Conservation (phyloP, 2,888 invertebrate species). For the Drosophila cracens region DNA sequence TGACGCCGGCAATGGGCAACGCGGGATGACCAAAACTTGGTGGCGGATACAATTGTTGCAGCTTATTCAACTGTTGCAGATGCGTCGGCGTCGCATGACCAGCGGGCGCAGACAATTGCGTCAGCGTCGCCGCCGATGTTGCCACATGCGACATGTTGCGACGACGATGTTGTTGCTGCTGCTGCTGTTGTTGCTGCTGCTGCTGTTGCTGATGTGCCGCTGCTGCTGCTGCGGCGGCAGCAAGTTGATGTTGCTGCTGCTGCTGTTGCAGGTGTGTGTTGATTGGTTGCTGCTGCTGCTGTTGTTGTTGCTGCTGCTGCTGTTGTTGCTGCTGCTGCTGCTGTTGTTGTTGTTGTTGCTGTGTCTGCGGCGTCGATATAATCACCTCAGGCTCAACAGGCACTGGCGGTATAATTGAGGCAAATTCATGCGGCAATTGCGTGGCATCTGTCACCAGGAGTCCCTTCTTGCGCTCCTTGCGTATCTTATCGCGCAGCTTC, state of each 20-base stretch:
- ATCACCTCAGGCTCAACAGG: conserved; percentile 82
- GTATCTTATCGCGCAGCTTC: conserved; percentile 83
- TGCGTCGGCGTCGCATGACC: conserved; percentile 70
- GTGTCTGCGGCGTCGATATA: conserved; percentile 65
- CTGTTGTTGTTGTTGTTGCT: conserved; percentile 59
- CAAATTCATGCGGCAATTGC: conserved; percentile 79
- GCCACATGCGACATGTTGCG: conserved; percentile 60
- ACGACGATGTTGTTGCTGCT: conserved; percentile 59
- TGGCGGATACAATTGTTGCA: conserved; percentile 80
- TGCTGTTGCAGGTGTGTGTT: conserved; percentile 50
- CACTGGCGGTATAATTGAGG: conserved; percentile 75
- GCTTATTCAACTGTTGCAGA: conserved; percentile 79
- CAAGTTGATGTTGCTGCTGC: conserved; percentile 47
- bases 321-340: conserved; percentile 51
- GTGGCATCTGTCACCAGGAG: conserved; percentile 77
- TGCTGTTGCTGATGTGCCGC: conserved; percentile 49
- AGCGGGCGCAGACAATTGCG: conserved; percentile 55
- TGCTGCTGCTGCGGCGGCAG: conserved; percentile 43
- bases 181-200: conserved; percentile 48
- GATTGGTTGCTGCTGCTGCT: conserved; percentile 61
- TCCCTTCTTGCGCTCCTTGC: conserved; percentile 83
- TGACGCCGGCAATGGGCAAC: conserved; percentile 79
- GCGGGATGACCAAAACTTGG: conserved; percentile 81
- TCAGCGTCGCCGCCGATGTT: conserved; percentile 52
- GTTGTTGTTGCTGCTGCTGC: conserved; percentile 40